These are phyloP conservation scores for Oryctes rhinoceros DNA, from an alignment of 1,140 invertebrate species.

Conservation along the genomic window DNA sequence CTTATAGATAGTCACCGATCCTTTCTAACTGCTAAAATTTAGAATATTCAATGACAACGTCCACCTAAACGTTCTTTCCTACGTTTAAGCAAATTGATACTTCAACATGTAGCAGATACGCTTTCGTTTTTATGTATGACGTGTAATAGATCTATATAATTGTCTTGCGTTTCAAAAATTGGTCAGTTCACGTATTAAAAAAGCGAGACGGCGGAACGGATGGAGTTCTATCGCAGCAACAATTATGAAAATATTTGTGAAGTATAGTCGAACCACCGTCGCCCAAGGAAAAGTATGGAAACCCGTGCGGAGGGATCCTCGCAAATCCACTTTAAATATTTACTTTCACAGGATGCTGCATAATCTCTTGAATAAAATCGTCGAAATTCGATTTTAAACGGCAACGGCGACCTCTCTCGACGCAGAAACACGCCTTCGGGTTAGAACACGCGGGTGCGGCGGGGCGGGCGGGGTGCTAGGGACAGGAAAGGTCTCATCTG, in stretches of 20 bases:
- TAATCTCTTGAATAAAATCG: constrained; percentile 40
- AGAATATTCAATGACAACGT: too few species aligned
- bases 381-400: constrained; percentile 41
- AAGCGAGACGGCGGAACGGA: too few species aligned
- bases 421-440: constrained; percentile 22
- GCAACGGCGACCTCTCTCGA: constrained; percentile 16
- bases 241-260: not conserved
- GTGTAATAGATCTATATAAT: too few species aligned
- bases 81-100: too few species aligned
- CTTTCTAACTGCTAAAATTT: too few species aligned
- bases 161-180: too few species aligned
- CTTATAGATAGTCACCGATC: too few species aligned
- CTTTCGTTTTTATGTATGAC: too few species aligned
- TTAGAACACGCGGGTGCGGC: not conserved
- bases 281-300: not conserved
- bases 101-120: too few species aligned
- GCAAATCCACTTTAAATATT: constrained; percentile 40
- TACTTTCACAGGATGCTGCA: constrained; percentile 35
- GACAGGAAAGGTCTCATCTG: constrained; percentile 29
- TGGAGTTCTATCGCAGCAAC: not conserved
- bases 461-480: not conserved
- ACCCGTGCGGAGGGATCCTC: not conserved
- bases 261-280: not conserved
- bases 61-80: too few species aligned
- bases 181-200: too few species aligned